Base-by-base conservation (phyloP, 2,888 invertebrate species). In the Agyllia agylla region DNA sequence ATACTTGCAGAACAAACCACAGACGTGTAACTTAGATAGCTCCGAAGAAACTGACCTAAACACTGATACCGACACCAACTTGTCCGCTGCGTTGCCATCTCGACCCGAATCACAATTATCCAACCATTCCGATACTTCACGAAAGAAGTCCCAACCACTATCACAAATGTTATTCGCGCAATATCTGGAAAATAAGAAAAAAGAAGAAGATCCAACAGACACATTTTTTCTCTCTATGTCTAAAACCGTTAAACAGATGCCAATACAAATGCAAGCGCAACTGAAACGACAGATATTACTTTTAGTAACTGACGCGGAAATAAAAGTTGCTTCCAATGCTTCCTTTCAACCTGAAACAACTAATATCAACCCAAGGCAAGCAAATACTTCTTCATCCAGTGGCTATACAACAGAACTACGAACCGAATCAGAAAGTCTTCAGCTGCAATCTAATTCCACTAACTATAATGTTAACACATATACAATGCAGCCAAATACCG, bases 21-120 rank as follows among this genome's bases (percentile, higher is more conserved):
- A 92, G 84, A 91, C 87, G 78, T 92, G 86, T 84, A 92, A 91
- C 87, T 87, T 89, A 82, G 88, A 84, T 88, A 87, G 83, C 88
- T 90, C 91, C 85, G 87, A 86, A 85, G 86, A 90, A 83, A 87
- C 57, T 88, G 91, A 91, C 86, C 42, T 88, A 70, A 79, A 85
- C 89, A 86, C 86, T 38, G 89, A 87, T 87, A 87, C 70, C 64
- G 84, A 87, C 89, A 89, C 86, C 57, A 87, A 82, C 57, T 33
- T 73, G 79, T 33, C 33, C 33, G 33, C 33, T 84, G 87, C 31
- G 81, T 81, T 35, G 75, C 79, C 70, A 84, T 84, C 84, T 35
- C 87, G 84, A 75, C 84, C 75, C 77, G 57, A 85, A 79, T 87
- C 87, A 70, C 84, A 87, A 83, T 79, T 79, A 84, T 84, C 87